A percentile compares a stretch with the other conserved stretches of the same genome.
Conservation (phyloP, 2,797 vertebrate genomes). For the Mionectes olivaceus region DNA sequence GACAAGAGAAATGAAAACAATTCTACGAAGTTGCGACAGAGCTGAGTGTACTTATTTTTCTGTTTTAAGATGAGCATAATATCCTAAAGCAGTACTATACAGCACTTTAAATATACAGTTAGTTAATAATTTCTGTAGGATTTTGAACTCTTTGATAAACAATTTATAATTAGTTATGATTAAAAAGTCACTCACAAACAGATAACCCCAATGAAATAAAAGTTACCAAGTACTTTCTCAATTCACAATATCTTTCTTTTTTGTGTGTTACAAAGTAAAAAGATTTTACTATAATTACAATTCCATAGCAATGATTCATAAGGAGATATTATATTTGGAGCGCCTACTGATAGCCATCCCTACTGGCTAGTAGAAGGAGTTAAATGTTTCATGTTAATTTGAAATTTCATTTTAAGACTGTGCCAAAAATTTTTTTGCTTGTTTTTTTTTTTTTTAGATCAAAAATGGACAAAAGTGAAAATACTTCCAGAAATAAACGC, state of each 20-base stretch:
- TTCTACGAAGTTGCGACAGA: not conserved
- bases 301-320: not conserved
- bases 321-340: not conserved
- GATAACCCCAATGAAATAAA: constrained; percentile 2
- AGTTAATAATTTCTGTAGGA: constrained; percentile 16
- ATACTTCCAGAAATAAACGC: constrained; percentile 25
- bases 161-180: constrained; percentile 29
- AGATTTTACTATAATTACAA: constrained; percentile 16
- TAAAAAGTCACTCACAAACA: constrained; percentile 32
- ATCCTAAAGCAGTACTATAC: not conserved
- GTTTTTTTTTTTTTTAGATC: not conserved
- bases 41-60: not conserved
- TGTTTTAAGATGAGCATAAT: not conserved
- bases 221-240: not conserved
- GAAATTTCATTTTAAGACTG: not conserved
- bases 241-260: not conserved
- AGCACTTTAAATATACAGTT: not conserved
- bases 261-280: not conserved
- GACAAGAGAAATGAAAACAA: not conserved
- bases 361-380: constrained; percentile 1
- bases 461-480: constrained; percentile 43
- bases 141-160: constrained; percentile 47
- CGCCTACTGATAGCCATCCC: not conserved
- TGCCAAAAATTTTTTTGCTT: not conserved
- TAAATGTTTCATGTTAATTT: not conserved